These are phyloP conservation scores for Microcaecilia unicolor DNA, from an alignment of 2,797 vertebrate species.

Conservation along the genomic window DNA sequence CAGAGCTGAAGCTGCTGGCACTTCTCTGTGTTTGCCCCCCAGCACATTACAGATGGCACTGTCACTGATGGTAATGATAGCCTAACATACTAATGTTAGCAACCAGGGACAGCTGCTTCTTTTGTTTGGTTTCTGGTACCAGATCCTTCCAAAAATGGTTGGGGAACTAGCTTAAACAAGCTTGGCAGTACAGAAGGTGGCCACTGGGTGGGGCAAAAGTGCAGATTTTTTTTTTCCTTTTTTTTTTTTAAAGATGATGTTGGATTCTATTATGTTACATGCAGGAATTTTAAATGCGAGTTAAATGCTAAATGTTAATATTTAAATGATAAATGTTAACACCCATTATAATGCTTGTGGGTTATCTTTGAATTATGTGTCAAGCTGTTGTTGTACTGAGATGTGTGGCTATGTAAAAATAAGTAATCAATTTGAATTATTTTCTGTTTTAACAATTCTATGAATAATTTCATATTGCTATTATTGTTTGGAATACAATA, in stretches of 20 bases:
- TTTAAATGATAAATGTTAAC: no score
- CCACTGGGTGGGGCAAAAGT: slow-evolving; percentile 44
- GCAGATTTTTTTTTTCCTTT: no score
- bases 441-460: no score
- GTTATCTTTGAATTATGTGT: no score
- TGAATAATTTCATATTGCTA: no score
- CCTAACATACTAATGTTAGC: slow-evolving; percentile 12
- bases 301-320: no score
- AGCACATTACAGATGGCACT: slow-evolving; percentile 33
- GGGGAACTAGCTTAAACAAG: not conserved
- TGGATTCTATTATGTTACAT: not conserved
- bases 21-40: slow-evolving; percentile 25
- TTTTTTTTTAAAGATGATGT: not conserved
- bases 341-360: no score
- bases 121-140: slow-evolving; percentile 17
- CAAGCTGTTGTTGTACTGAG: no score
- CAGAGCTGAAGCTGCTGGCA: slow-evolving; percentile 13
- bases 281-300: no score
- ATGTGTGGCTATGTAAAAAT: no score
- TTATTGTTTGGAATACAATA: no score
- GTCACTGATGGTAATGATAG: slow-evolving; percentile 20
- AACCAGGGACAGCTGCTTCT: slow-evolving; percentile 20
- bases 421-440: no score
- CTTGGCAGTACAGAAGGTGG: slow-evolving; percentile 9
- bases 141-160: not conserved